Evolutionary conservation across 2,797 vertebrate species (phyloP).

Genomic region (Spinus pinus): DNA sequence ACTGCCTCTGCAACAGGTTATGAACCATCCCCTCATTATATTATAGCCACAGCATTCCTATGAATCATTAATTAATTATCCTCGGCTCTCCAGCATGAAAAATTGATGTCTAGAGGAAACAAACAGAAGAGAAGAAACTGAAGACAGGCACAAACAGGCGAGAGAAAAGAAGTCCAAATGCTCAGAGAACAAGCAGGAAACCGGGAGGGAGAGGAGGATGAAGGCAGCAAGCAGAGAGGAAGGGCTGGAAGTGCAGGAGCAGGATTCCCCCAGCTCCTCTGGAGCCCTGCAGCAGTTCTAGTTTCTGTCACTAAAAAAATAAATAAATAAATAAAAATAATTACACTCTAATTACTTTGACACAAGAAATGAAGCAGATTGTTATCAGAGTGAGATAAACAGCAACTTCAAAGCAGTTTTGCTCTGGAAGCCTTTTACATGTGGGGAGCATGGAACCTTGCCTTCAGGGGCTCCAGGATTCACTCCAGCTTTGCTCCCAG

Average conservation of each 20-base stretch:
- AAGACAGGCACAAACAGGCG: neutral
- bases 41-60: constrained; percentile 28
- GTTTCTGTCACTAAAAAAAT: constrained; percentile 52
- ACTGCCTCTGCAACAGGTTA: constrained; percentile 39
- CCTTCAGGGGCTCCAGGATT: neutral
- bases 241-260: neutral
- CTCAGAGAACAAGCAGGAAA: neutral
- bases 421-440: neutral
- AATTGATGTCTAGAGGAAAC: constrained; percentile 44
- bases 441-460: neutral
- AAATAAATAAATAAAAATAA: neutral
- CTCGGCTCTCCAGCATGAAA: constrained; percentile 37
- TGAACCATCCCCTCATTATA: constrained; percentile 28
- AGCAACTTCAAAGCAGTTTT: constrained; percentile 56
- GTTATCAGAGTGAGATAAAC: constrained; percentile 65
- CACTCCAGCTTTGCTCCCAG: neutral
- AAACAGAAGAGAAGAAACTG: constrained; percentile 13
- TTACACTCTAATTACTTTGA: constrained; percentile 67
- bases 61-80: constrained; percentile 65
- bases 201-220: neutral
- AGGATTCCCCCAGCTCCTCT: constrained; percentile 13
- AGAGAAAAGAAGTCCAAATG: neutral
- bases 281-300: constrained; percentile 50
- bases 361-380: constrained; percentile 69
- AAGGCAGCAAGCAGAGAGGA: neutral